Conservation (phyloP, 2,113 vertebrate genomes). For the Pongo abelii region DNA sequence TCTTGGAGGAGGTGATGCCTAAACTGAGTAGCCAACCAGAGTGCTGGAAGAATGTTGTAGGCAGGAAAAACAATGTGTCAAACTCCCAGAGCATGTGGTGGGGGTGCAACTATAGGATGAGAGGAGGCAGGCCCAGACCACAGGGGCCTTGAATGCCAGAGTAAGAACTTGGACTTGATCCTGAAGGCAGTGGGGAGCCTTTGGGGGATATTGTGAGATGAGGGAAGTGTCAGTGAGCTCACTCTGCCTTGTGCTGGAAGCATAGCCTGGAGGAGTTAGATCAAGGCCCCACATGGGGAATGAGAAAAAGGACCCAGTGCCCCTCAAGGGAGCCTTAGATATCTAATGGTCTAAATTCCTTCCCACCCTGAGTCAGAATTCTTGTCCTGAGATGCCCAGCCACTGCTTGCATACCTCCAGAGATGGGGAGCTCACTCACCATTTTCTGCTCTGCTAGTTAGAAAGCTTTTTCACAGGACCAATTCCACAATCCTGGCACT, state of each 20-base stretch:
- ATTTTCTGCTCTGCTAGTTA: not conserved
- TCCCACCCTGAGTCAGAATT: not conserved
- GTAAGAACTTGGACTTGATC: not conserved
- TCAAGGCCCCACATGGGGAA: accelerated
- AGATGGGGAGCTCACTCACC: not conserved
- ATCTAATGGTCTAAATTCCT: not conserved
- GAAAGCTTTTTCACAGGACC: not conserved
- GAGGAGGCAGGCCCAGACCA: not conserved
- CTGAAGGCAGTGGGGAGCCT: not conserved
- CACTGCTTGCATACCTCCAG: not conserved
- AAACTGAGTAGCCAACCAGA: not conserved
- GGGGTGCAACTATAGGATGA: no score
- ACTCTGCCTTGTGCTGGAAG: not conserved
- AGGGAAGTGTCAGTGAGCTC: not conserved
- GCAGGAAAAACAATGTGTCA: not conserved
- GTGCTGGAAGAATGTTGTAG: not conserved
- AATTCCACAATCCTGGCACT: not conserved
- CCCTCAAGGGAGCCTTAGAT: not conserved
- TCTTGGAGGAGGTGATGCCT: not conserved
- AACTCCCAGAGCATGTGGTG: not conserved
- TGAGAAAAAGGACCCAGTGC: not conserved
- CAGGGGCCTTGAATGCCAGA: not conserved
- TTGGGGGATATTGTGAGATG: not conserved
- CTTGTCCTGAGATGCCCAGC: not conserved
- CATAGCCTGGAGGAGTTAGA: not conserved